These are phyloP conservation scores for Chelon labrosus DNA, from an alignment of 2,797 vertebrate genomes.

Conservation along the genomic window DNA sequence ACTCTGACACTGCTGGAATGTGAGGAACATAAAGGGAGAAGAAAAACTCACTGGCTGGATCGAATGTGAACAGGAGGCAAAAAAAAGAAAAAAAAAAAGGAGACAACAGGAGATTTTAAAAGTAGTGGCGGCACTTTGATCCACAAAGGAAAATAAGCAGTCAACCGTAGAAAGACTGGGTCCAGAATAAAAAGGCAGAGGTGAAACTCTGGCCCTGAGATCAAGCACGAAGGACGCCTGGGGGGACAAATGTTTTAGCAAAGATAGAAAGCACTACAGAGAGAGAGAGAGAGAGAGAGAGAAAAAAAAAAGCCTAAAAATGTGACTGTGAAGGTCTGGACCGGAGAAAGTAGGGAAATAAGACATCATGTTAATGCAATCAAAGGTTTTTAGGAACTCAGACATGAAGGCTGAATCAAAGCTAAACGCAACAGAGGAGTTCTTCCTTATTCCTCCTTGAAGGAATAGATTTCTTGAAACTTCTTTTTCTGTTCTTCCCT, in stretches of 20 bases:
- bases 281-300: constrained; percentile 52
- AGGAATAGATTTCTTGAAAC: constrained; percentile 44
- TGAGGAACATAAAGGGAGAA: constrained; percentile 53
- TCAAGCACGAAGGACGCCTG: constrained; percentile 61
- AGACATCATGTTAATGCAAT: constrained; percentile 71
- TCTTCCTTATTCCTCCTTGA: constrained; percentile 22
- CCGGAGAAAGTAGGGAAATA: constrained; percentile 5
- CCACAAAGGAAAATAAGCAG: constrained; percentile 66
- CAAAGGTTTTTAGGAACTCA: constrained; percentile 62
- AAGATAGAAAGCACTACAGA: constrained; percentile 13
- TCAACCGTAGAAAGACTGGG: constrained; percentile 37
- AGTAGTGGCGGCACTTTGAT: constrained; percentile 55
- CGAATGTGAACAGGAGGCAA: constrained; percentile 3
- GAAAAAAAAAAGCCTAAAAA: constrained; percentile 43
- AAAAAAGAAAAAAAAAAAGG: constrained; percentile 8
- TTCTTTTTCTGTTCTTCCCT: constrained; percentile 56
- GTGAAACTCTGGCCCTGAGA: constrained; percentile 57
- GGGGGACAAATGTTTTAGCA: not conserved
- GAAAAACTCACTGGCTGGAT: constrained; percentile 31
- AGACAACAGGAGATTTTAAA: constrained; percentile 50
- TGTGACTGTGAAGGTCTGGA: constrained; percentile 34
- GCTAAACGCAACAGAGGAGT: constrained; percentile 52
- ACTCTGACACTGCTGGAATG: constrained; percentile 62
- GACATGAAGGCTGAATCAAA: constrained; percentile 32
- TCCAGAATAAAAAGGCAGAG: constrained; percentile 46